phyloP scores from a whole-genome alignment of 2,888 invertebrate genomes.

The Stegana nigrithorax region DNA sequence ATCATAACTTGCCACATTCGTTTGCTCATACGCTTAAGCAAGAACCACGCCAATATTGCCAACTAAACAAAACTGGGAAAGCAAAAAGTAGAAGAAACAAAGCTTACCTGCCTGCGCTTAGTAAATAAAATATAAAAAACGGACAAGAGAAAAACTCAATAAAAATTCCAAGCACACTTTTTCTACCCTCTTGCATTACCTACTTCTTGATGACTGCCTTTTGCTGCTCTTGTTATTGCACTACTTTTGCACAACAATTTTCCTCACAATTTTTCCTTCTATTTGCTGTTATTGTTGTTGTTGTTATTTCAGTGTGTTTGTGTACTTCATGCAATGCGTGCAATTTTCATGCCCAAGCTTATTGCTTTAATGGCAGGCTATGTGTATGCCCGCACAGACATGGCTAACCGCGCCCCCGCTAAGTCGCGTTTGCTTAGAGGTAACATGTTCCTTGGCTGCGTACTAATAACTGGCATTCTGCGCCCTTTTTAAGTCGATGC shows the following conservation, averaged over 20 bases:
- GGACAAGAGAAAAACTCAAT: conserved; percentile 22
- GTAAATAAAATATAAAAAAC: background rate
- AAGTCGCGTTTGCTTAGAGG: background rate
- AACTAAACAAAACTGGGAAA: no score
- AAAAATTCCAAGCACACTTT: conserved; percentile 32
- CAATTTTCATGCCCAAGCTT: conserved; percentile 35
- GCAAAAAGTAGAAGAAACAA: background rate
- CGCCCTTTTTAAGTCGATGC: conserved; percentile 42
- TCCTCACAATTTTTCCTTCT: conserved; percentile 26
- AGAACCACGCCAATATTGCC: no score
- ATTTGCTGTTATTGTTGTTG: background rate
- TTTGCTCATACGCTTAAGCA: no score
- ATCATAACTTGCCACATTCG: background rate
- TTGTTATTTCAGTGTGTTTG: no score
- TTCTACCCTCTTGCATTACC: background rate
- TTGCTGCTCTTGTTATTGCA: background rate
- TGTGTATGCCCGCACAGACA: no score
- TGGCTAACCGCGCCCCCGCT: no score
- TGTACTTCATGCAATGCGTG: conserved; percentile 3
- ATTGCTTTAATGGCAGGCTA: conserved; percentile 45
- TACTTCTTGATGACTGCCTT: background rate
- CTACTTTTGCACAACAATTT: conserved; percentile 35
- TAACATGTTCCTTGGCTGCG: background rate
- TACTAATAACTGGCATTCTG: conserved; percentile 46
- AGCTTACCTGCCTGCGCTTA: background rate